These are phyloP conservation scores for Odontocolon sp. DNA, from an alignment of 2,888 invertebrate genomes.

Conservation along the genomic window DNA sequence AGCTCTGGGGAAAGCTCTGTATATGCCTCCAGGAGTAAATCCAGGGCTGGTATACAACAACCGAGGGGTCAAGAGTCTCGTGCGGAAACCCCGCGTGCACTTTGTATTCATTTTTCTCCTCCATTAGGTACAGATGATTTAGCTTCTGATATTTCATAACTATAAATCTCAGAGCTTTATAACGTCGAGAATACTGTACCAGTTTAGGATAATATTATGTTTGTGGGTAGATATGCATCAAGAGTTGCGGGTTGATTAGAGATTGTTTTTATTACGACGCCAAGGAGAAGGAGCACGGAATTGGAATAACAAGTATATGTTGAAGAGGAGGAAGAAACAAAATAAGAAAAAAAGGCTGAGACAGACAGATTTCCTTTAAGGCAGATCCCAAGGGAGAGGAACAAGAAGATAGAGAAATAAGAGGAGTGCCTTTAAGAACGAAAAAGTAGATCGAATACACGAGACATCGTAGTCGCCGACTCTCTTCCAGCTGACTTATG, in stretches of 20 bases:
- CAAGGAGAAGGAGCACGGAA: conserved; percentile 2
- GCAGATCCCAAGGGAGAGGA: conserved; percentile 23
- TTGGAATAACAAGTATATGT: background rate
- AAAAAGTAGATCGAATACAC: conserved; percentile 18
- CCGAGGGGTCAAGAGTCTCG: conserved; percentile 14
- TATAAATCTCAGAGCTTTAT: conserved; percentile 27
- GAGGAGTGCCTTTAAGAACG: background rate
- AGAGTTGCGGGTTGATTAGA: conserved; percentile 11
- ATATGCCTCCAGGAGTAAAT: background rate
- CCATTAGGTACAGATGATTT: conserved; percentile 9
- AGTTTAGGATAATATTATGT: background rate
- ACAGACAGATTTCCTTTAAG: background rate
- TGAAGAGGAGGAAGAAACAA: background rate
- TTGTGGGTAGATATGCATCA: background rate
- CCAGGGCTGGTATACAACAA: background rate
- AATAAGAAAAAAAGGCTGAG: background rate
- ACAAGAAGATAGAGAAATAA: conserved; percentile 9
- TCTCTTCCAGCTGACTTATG: conserved; percentile 25
- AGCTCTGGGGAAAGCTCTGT: conserved; percentile 19
- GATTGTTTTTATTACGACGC: conserved; percentile 16
- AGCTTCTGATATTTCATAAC: conserved; percentile 39
- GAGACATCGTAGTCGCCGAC: background rate
- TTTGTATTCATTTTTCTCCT: conserved; percentile 3
- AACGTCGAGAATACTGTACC: conserved; percentile 3
- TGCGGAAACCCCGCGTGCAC: background rate